Base-by-base conservation (phyloP, 2,113 vertebrate genomes). In the Sinosuthora webbiana region DNA sequence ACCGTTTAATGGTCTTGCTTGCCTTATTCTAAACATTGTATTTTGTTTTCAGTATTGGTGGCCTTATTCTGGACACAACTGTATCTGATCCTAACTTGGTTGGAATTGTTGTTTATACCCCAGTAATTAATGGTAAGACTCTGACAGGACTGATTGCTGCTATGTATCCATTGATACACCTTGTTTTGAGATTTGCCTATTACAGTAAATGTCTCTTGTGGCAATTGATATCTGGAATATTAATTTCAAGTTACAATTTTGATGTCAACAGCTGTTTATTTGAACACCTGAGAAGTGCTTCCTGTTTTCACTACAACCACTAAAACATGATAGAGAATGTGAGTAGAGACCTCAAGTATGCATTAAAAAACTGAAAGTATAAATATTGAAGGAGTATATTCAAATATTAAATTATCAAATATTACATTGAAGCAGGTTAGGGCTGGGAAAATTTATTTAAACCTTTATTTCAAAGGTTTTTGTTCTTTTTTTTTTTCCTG, bases 21-120 rank as follows among this genome's bases (percentile, higher is more conserved):
- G 16, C 47, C 49, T 69, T 91, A 33, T 85, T 77, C 37, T 95
- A 81, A 97, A 50, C 78, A 22, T 30, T 83, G 28, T 68, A 14
- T 82, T 97, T 95, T 93, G 19, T 97, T 86, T 98, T 93, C 98
- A 99, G 99, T 97, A 99, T 99, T 83, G 99, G 99, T 92, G 99
- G 99, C 78, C 99, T 99, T 97, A 99, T 99, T 97, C 97, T 99
- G 98, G 99, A 99, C 97, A 99, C 99, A 97, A 99, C 99, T 14
- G 99, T 99, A 96, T 99, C 99, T 15, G 98, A 99, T 95, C 99
- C 99, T 42, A 99, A 99, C 93, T 96, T 99, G 95, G 99, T 98
- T 82, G 99, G 99, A 81, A 99, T 99, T 86, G 99, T 99, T 39
- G 99, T 99, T 86, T 99, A 99, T 97, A 99, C 99, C 11, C 99